Conservation (phyloP, 2,888 invertebrate species). For the Ypsolopha sequella region DNA sequence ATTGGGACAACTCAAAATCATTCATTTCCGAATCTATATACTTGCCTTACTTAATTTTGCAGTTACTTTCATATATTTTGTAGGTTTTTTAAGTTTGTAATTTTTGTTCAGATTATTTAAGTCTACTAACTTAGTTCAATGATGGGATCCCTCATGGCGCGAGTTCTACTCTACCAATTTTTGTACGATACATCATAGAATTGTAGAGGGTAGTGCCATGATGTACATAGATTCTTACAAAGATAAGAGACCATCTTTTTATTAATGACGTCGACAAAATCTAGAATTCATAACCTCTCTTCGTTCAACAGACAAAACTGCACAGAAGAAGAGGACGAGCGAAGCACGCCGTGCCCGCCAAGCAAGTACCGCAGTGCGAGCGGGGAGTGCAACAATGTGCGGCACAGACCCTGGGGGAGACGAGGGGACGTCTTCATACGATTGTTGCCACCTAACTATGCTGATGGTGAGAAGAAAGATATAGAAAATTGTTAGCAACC, state of each 20-base stretch:
- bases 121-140: too few species aligned
- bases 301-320: slow-evolving; percentile 42
- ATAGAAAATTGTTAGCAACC: too few species aligned
- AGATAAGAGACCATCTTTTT: neutral
- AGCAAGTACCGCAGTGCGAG: slow-evolving; percentile 85
- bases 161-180: too few species aligned
- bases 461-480: slow-evolving; percentile 75
- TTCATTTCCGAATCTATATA: too few species aligned
- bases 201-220: neutral
- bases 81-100: too few species aligned
- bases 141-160: too few species aligned
- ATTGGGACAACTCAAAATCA: too few species aligned
- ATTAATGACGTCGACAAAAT: neutral
- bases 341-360: slow-evolving; percentile 78
- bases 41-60: too few species aligned
- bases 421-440: slow-evolving; percentile 83
- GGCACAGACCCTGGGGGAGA: slow-evolving; percentile 87
- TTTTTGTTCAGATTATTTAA: too few species aligned
- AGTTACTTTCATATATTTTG: too few species aligned
- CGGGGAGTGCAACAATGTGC: slow-evolving; percentile 91
- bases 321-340: slow-evolving; percentile 43
- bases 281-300: neutral
- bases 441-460: slow-evolving; percentile 78
- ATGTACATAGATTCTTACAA: neutral
- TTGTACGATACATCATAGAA: neutral